A percentile compares a stretch with the other conserved stretches of the same genome.
Evolutionary conservation across 2,888 invertebrate species (phyloP).

Genomic region (Rhaphigaster nebulosa): DNA sequence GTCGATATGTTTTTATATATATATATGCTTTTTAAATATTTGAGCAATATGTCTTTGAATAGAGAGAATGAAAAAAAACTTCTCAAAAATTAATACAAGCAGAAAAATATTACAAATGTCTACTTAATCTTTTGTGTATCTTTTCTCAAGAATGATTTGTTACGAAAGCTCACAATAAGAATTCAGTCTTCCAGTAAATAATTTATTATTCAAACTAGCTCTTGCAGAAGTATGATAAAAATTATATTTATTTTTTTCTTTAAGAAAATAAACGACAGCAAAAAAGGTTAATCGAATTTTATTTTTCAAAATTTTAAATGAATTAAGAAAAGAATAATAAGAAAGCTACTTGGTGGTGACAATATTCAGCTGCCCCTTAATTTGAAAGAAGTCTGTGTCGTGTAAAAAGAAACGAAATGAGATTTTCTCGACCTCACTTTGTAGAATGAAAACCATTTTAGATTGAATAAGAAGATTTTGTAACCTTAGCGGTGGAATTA

Average conservation of each 20-base stretch:
- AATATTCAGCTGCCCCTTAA: neutral
- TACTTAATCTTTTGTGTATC: too few relatives aligned
- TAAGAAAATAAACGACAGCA: neutral
- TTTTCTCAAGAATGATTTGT: too few relatives aligned
- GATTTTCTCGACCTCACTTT: neutral
- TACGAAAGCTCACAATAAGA: too few relatives aligned
- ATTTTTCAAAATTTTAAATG: neutral
- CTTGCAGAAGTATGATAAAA: neutral
- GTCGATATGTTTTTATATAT: too few relatives aligned
- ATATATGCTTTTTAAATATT: too few relatives aligned
- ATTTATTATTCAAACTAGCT: too few relatives aligned
- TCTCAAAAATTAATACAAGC: too few relatives aligned
- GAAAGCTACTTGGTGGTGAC: neutral
- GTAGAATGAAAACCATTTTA: constrained; percentile 27
- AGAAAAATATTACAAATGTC: too few relatives aligned
- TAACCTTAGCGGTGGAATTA: neutral
- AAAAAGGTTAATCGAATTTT: neutral
- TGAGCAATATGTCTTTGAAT: too few relatives aligned
- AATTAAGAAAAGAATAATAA: neutral
- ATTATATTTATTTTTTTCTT: neutral
- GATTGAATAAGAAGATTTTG: constrained; percentile 23
- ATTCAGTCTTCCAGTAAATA: too few relatives aligned
- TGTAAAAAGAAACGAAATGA: constrained; percentile 37
- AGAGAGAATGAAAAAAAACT: too few relatives aligned
- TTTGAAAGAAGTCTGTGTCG: neutral